Percentiles rank a stretch among this genome's conserved stretches.
Evolutionary conservation across 2,113 vertebrate genomes (phyloP).

Genomic region (Cinclus mexicanus): DNA sequence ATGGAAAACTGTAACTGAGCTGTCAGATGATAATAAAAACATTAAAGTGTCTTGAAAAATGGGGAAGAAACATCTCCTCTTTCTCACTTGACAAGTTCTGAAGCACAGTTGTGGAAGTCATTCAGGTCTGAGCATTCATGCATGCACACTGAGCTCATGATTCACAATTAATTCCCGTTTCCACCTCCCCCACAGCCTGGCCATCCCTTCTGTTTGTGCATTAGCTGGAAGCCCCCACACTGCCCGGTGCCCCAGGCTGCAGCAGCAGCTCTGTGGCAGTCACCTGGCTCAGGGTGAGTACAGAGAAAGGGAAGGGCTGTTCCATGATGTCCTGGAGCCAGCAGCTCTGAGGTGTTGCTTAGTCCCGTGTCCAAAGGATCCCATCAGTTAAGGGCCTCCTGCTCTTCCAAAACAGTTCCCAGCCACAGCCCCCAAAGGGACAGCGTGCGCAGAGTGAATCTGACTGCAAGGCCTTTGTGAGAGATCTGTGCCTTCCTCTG

Average conservation of each 20-base stretch:
- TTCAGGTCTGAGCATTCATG: slow-evolving; percentile 50
- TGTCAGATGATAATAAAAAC: slow-evolving; percentile 4
- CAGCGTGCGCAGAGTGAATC: background rate
- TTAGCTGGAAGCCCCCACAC: background rate
- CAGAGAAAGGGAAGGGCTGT: background rate
- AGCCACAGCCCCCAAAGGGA: background rate
- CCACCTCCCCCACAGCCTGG: slow-evolving; percentile 22
- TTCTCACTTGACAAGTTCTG: slow-evolving; percentile 13
- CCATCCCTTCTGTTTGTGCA: background rate
- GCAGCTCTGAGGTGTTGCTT: background rate
- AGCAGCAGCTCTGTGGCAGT: background rate
- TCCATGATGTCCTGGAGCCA: background rate
- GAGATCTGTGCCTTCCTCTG: background rate
- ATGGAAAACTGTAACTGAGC: background rate
- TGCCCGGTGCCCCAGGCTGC: background rate
- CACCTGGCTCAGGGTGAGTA: background rate
- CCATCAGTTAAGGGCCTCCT: background rate
- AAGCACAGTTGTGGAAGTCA: background rate
- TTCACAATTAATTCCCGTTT: background rate
- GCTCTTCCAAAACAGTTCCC: background rate
- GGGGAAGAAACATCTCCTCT: background rate
- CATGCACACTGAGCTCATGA: slow-evolving; percentile 22
- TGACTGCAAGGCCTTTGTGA: background rate
- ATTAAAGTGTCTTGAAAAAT: background rate
- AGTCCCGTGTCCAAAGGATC: fast-evolving